These are phyloP conservation scores for Zhengitettix transpicula DNA, from an alignment of 2,888 invertebrate species.

Conservation along the genomic window DNA sequence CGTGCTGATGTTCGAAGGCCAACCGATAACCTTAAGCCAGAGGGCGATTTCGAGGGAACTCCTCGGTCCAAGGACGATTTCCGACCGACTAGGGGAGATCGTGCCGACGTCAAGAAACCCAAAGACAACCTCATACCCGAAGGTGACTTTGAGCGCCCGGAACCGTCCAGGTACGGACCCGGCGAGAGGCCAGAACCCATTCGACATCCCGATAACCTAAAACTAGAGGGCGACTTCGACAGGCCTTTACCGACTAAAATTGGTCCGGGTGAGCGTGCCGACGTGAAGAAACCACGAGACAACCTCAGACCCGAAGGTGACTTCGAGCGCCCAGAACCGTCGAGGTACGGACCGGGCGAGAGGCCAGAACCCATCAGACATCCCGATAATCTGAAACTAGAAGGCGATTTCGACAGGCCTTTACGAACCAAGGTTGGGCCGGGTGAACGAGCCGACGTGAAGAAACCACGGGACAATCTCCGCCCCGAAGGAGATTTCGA, in stretches of 20 bases:
- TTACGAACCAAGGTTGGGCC: constrained; percentile 16
- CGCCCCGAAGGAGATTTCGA: constrained; percentile 14
- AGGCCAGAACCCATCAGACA: constrained; percentile 12
- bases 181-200: constrained; percentile 15
- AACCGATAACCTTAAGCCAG: constrained; percentile 33
- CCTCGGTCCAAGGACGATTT: constrained; percentile 3
- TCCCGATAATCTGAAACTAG: constrained; percentile 19
- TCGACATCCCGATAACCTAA: constrained; percentile 36
- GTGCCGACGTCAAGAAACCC: constrained; percentile 18
- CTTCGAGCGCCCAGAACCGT: constrained; percentile 29
- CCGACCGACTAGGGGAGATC: constrained; percentile 9
- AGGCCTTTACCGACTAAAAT: constrained; percentile 23
- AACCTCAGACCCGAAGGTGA: constrained; percentile 16
- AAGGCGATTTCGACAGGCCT: constrained; percentile 19
- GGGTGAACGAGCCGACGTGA: constrained; percentile 3
- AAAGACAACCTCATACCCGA: constrained; percentile 33
- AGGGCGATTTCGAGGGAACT: constrained; percentile 35
- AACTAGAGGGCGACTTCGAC: constrained; percentile 34
- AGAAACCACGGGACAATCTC: constrained; percentile 24
- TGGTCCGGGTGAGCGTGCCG: constrained; percentile 24
- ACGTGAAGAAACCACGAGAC: constrained; percentile 23
- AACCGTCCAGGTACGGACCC: constrained; percentile 15
- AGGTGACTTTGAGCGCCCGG: constrained; percentile 33
- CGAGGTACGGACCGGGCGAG: constrained; percentile 20
- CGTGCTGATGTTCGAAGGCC: constrained; percentile 15